Conservation (phyloP, 2,113 vertebrate genomes). For the Cryptomyrus ogoouensis region DNA sequence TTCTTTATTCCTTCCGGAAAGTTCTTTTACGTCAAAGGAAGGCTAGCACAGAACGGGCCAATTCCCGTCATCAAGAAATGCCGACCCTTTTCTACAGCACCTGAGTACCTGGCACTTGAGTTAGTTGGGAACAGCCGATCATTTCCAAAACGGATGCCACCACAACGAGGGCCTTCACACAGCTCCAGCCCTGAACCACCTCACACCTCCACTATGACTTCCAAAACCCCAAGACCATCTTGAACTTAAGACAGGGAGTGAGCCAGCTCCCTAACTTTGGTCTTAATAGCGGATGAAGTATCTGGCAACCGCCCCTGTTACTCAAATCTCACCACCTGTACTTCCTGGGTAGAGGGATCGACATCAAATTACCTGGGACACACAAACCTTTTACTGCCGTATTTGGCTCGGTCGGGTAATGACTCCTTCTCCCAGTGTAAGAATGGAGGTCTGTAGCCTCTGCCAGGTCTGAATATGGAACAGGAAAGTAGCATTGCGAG, state of each 20-base stretch:
- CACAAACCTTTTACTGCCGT: not conserved
- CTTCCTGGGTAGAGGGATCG: not conserved
- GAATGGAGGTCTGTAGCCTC: not conserved
- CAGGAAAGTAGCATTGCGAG: not conserved
- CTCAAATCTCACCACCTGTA: not conserved
- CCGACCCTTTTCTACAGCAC: not conserved
- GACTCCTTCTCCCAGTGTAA: not conserved
- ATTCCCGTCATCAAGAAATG: not conserved
- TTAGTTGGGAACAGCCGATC: not conserved
- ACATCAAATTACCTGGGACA: not conserved
- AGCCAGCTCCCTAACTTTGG: not conserved
- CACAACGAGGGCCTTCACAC: not conserved
- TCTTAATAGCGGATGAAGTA: not conserved
- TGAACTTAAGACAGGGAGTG: not conserved
- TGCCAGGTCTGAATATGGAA: not conserved
- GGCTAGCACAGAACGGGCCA: not conserved
- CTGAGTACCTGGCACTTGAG: not conserved
- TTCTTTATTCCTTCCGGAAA: not conserved
- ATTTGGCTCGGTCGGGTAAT: not conserved
- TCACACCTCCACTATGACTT: not conserved
- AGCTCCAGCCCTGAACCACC: not conserved
- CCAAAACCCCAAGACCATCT: not conserved
- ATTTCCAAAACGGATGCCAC: not conserved
- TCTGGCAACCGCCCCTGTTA: not conserved
- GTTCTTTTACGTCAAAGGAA: not conserved